Conservation (phyloP, 2,797 vertebrate species). For the Pelochelys cantorii region DNA sequence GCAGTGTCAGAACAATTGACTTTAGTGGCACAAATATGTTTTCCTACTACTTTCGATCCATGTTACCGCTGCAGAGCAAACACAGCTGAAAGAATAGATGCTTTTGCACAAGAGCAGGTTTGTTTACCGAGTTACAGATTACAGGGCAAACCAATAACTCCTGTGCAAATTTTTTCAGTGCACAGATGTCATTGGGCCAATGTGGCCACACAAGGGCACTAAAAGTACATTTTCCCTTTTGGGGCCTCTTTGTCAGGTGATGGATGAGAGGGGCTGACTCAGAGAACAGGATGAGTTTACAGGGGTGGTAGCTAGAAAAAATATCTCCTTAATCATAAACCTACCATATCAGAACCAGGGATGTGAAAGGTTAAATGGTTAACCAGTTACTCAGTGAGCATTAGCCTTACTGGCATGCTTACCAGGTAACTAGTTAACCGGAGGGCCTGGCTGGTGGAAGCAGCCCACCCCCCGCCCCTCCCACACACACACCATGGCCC, state of each 20-base stretch:
- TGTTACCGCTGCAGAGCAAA: neutral
- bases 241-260: neutral
- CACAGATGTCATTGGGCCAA: neutral
- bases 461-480: too few relatives aligned
- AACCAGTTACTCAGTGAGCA: too few relatives aligned
- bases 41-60: neutral
- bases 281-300: neutral
- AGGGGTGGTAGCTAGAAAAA: neutral
- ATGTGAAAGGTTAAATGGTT: too few relatives aligned
- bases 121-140: neutral
- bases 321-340: neutral
- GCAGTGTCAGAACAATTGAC: neutral
- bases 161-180: neutral
- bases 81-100: too few relatives aligned
- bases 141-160: neutral
- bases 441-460: too few relatives aligned
- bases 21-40: neutral
- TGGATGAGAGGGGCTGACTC: neutral
- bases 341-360: neutral
- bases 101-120: neutral
- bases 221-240: neutral
- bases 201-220: neutral
- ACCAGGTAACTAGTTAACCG: too few relatives aligned
- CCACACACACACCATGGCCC: too few relatives aligned
- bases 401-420: too few relatives aligned